These are phyloP conservation scores for Erethizon dorsatum DNA, from an alignment of 2,797 vertebrate genomes.

Conservation along the genomic window DNA sequence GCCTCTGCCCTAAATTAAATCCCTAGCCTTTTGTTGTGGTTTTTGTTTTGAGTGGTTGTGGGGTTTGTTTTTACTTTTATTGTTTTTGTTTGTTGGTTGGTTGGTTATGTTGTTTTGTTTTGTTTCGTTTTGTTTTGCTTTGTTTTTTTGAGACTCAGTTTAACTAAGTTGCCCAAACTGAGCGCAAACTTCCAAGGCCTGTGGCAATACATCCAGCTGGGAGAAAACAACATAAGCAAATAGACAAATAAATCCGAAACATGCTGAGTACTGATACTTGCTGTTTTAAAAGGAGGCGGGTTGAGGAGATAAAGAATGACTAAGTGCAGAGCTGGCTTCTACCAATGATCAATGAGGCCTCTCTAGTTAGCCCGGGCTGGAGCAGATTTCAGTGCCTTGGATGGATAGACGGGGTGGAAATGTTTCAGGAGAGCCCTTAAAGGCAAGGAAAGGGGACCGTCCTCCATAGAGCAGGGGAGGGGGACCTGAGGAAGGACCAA, in stretches of 20 bases:
- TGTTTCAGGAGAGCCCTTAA: background rate
- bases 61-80: background rate
- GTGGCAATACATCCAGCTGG: background rate
- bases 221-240: background rate
- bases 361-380: background rate
- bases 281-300: background rate
- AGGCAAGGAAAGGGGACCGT: no score
- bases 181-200: background rate
- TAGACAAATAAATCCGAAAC: background rate
- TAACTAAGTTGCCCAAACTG: background rate
- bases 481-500: background rate
- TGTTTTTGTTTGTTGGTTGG: background rate
- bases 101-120: background rate
- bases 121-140: background rate
- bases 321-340: no score
- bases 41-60: background rate
- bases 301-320: background rate
- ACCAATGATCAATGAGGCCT: background rate
- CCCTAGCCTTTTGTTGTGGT: background rate
- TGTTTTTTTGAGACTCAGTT: background rate
- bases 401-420: fast-evolving
- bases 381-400: background rate
- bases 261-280: background rate
- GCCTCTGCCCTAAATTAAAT: background rate
- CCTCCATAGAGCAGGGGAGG: background rate